Evolutionary conservation across 1,140 invertebrate genomes (phyloP).

Genomic region (Zaprionus nigranus): DNA sequence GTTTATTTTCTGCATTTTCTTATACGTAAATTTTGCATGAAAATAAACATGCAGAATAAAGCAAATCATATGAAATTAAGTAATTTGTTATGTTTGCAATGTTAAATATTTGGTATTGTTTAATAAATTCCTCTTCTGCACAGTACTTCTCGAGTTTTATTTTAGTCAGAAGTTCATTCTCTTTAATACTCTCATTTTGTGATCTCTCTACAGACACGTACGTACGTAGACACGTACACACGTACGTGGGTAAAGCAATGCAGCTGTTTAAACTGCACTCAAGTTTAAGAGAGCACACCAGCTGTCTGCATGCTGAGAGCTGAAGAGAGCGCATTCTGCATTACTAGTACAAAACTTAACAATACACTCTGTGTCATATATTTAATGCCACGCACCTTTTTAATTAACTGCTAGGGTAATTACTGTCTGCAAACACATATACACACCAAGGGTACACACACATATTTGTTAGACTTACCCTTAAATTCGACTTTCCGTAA

Average conservation of each 20-base stretch:
- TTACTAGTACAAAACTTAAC: background rate
- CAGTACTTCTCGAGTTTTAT: too few species aligned
- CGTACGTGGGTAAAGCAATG: too few species aligned
- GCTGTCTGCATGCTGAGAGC: background rate
- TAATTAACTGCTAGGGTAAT: background rate
- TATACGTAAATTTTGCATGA: background rate
- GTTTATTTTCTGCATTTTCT: background rate
- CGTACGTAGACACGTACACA: too few species aligned
- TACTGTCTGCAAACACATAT: background rate
- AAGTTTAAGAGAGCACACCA: background rate
- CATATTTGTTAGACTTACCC: conserved; percentile 86
- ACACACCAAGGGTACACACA: background rate
- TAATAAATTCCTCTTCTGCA: too few species aligned
- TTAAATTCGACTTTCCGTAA: conserved; percentile 93
- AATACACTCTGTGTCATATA: background rate
- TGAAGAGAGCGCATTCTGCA: background rate
- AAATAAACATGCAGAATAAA: background rate
- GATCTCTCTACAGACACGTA: too few species aligned
- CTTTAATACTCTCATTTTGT: too few species aligned
- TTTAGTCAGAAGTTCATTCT: too few species aligned
- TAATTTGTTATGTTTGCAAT: background rate
- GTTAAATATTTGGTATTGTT: too few species aligned
- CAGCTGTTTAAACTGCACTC: background rate
- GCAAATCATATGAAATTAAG: background rate
- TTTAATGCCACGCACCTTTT: background rate